Conservation (phyloP, 2,797 vertebrate genomes). For the Decapterus maruadsi region DNA sequence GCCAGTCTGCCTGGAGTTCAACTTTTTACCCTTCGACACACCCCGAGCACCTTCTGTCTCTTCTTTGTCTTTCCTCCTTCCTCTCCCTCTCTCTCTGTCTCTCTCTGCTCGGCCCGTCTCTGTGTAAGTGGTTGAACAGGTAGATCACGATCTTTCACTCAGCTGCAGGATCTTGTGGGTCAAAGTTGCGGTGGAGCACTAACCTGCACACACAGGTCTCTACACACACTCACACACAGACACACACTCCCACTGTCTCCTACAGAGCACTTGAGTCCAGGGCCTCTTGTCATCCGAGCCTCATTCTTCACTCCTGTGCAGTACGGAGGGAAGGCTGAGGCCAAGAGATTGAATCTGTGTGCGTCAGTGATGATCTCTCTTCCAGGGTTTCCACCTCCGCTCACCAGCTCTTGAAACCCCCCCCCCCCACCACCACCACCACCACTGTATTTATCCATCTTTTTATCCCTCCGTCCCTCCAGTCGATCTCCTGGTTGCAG, state of each 20-base stretch:
- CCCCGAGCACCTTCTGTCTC: constrained; percentile 9
- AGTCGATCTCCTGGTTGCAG: constrained; percentile 31
- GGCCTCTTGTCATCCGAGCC: constrained; percentile 48
- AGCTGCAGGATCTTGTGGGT: constrained; percentile 48
- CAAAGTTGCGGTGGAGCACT: constrained; percentile 45
- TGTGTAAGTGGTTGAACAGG: constrained; percentile 61
- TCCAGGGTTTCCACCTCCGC: constrained; percentile 37
- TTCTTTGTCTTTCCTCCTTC: constrained; percentile 8
- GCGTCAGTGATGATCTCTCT: constrained; percentile 55
- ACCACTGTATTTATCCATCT: constrained; percentile 38
- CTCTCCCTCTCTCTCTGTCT: constrained; percentile 9
- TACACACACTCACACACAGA: constrained; percentile 23
- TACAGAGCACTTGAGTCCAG: constrained; percentile 62
- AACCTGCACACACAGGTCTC: constrained; percentile 30
- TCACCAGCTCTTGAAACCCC: constrained; percentile 11
- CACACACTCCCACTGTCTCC: constrained; percentile 29
- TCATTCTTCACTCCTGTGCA: constrained; percentile 66
- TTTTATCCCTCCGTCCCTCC: constrained; percentile 21
- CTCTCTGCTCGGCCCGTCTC: constrained; percentile 15
- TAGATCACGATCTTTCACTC: constrained; percentile 55
- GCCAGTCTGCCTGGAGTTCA: not conserved
- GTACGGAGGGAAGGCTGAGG: constrained; percentile 37
- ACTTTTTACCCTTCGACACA: not conserved
- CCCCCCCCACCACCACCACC: not conserved
- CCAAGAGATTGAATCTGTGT: constrained; percentile 58